Conservation (phyloP, 2,113 vertebrate genomes). For the Dasyornis broadbenti region DNA sequence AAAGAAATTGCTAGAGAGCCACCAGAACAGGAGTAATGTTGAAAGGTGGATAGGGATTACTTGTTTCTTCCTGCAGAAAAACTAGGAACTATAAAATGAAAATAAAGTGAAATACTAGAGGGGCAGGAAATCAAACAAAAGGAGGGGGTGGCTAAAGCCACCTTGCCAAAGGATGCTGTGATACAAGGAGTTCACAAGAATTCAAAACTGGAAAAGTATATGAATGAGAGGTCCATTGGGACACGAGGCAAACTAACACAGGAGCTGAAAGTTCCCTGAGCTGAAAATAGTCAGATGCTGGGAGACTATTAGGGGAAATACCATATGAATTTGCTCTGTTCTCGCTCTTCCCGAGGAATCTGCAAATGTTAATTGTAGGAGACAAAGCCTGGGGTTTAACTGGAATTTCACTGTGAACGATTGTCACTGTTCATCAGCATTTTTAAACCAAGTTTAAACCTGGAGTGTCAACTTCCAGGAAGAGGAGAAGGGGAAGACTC, state of each 20-base stretch:
- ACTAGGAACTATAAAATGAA: not conserved
- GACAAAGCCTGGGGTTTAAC: not conserved
- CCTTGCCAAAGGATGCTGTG: not conserved
- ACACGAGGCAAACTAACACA: not conserved
- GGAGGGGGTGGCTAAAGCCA: not conserved
- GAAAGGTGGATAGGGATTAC: not conserved
- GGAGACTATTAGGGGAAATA: not conserved
- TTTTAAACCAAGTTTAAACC: not conserved
- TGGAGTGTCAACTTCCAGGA: not conserved
- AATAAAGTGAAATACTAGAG: not conserved
- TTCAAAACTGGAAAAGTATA: not conserved
- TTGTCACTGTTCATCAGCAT: not conserved
- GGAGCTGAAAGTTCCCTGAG: not conserved
- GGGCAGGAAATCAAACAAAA: not conserved
- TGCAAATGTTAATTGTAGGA: not conserved
- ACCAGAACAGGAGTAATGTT: not conserved
- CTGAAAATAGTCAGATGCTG: not conserved
- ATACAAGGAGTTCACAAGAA: not conserved
- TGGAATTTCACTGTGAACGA: not conserved
- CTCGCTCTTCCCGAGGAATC: not conserved
- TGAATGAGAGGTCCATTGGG: not conserved
- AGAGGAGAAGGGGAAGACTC: not conserved
- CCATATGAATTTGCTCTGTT: not conserved
- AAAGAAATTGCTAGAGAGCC: not conserved
- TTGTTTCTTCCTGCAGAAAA: not conserved